Evolutionary conservation across 2,888 invertebrate genomes (phyloP).

Genomic region (Brassicogethes aeneus): DNA sequence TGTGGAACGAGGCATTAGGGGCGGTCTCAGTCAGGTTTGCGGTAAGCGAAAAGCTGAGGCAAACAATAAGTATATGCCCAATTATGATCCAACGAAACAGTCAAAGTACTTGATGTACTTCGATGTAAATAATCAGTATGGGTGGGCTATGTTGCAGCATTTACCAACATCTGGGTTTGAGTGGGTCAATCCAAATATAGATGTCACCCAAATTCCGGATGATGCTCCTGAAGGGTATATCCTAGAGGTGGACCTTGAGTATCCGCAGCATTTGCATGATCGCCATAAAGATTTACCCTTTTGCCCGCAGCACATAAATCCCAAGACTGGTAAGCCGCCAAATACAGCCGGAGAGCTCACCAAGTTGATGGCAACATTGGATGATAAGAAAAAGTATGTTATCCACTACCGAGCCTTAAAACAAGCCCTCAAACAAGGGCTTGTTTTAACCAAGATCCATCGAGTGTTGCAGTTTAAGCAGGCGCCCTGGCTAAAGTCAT

Average conservation of each 20-base stretch:
- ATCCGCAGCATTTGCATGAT: constrained; percentile 32
- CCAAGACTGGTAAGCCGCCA: too few relatives aligned
- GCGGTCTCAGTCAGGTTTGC: constrained; percentile 24
- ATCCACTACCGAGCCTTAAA: too few relatives aligned
- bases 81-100: constrained; percentile 20
- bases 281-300: constrained; percentile 22
- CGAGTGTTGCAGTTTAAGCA: too few relatives aligned
- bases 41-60: constrained; percentile 27
- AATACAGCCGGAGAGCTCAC: constrained; percentile 11
- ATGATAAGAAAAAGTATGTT: too few relatives aligned
- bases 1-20: constrained; percentile 26
- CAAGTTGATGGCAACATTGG: constrained; percentile 21
- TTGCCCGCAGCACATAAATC: constrained; percentile 19
- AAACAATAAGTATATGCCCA: constrained; percentile 31
- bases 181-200: constrained; percentile 16
- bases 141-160: constrained; percentile 19
- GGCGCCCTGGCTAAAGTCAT: too few relatives aligned
- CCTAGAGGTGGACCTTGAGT: constrained; percentile 38
- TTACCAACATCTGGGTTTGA: constrained; percentile 25
- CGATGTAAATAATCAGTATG: constrained; percentile 28
- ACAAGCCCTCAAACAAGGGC: too few relatives aligned
- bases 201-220: constrained; percentile 10
- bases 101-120: constrained; percentile 24
- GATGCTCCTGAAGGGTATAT: constrained; percentile 17
- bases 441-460: too few relatives aligned